Evolutionary conservation across 2,888 invertebrate genomes (phyloP), one percentile per base, ranked within the genome.

Genomic region (Drosophila cognata): DNA sequence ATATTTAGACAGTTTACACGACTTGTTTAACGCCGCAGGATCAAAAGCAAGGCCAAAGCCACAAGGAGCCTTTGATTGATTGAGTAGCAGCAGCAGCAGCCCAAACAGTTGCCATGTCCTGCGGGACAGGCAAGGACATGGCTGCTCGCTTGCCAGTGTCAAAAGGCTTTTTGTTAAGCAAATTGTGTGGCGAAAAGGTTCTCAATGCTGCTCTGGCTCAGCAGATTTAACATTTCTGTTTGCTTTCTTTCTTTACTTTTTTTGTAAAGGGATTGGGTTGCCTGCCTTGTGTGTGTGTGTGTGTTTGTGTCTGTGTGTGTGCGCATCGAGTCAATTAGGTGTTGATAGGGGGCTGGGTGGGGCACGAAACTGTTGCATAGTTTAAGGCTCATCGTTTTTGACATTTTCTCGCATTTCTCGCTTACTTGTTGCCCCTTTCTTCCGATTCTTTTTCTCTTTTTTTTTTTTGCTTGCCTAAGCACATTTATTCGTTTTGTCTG

Each of bases 91-190:
- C n/a, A 21, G 11, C 35, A 35, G 67, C 51, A 43, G 48, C 52
- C 60, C 8, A 16, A 48, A 55, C 50, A 55, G 16, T 18, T 16
- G 28, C 31, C 28, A 35, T 21, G 48, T 13, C 63, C 35, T 4
- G 0, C 43, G 62, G 53, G 70, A 52, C 46, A 33, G 46, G 13
- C 52, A 53, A 57, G 56, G 52, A 72, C 50, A 35, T 35, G 41
- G 29, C 33, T 38, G 50, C 55, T 53, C 55, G 41, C 55, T 53
- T 48, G 59, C 56, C 48, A 59, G 75, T 83, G 86, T 89, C 90
- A 89, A 88, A 86, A 89, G 88, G 81, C 77, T 88, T 86, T 87
- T 88, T 81, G 88, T 88, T 90, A 79, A 88, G 70, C 87, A 90
- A 87, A 89, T 84, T 86, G 88, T 82, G 75, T 56, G 64, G 52